A percentile compares a stretch with the other conserved stretches of the same genome.
Evolutionary conservation across 2,113 vertebrate species (phyloP).

Genomic region (Copsychus sechellarum): DNA sequence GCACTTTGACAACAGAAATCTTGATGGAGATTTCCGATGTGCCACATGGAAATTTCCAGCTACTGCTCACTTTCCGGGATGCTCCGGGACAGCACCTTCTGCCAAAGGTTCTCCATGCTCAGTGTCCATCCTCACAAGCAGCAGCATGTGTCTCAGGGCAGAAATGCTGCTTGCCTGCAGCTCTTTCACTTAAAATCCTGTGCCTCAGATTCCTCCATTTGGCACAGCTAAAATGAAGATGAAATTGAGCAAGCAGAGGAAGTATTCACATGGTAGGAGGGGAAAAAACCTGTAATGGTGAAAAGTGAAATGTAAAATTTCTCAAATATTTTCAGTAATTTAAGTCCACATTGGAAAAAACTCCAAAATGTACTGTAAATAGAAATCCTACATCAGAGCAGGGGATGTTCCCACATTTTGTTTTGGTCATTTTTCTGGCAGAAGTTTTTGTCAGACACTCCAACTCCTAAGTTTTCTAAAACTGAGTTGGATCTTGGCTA

Average conservation of each 20-base stretch:
- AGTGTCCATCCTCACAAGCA: not conserved
- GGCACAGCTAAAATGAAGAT: not conserved
- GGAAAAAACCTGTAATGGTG: not conserved
- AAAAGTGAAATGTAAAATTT: not conserved
- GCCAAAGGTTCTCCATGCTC: not conserved
- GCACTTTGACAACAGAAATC: not conserved
- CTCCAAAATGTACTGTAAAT: not conserved
- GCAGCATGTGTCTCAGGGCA: not conserved
- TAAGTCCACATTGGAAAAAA: not conserved
- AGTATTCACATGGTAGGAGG: not conserved
- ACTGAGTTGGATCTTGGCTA: not conserved
- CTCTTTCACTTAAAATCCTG: not conserved
- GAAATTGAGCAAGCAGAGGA: not conserved
- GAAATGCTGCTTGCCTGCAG: not conserved
- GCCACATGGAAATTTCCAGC: not conserved
- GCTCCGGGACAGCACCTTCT: not conserved
- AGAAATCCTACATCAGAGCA: not conserved
- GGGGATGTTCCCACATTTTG: not conserved
- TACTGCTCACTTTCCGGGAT: not conserved
- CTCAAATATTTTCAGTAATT: not conserved
- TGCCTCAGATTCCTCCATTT: not conserved
- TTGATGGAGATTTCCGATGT: not conserved
- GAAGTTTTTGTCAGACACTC: not conserved
- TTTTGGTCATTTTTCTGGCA: not conserved
- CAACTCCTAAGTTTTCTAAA: not conserved